Evolutionary conservation across 2,888 invertebrate species (phyloP).

Genomic region (Sphaeridia pumilis): DNA sequence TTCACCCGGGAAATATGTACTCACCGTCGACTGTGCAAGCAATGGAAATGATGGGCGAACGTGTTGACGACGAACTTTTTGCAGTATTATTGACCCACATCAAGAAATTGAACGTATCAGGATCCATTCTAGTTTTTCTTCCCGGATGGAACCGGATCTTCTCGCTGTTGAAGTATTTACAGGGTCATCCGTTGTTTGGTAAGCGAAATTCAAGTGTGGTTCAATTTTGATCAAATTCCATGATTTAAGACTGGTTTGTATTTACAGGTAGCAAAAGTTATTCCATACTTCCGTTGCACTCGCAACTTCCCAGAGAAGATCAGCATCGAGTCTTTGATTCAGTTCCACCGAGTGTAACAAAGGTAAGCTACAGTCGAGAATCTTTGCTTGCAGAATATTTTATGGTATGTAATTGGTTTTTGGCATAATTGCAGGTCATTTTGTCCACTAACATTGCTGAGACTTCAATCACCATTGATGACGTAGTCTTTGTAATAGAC

Average conservation of each 20-base stretch:
- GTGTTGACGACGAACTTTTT: conserved; percentile 81
- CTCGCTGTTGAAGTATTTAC: conserved; percentile 72
- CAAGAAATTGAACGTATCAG: conserved; percentile 49
- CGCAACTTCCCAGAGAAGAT: conserved; percentile 90
- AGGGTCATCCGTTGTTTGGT: conserved; percentile 61
- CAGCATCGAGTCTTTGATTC: conserved; percentile 85
- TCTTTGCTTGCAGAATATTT: no score
- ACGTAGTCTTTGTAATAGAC: conserved; percentile 95
- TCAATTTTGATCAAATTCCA: not conserved
- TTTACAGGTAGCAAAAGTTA: conserved; percentile 50
- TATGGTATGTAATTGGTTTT: not conserved
- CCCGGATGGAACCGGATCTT: conserved; percentile 98
- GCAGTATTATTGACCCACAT: conserved; percentile 56
- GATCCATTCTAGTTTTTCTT: conserved; percentile 82
- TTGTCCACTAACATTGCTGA: conserved; percentile 97
- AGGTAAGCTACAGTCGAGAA: no score
- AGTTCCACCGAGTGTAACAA: conserved; percentile 69
- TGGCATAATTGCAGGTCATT: conserved; percentile 56
- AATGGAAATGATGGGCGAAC: conserved; percentile 70
- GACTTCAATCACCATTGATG: conserved; percentile 95
- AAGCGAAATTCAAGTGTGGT: conserved; percentile 37
- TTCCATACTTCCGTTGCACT: conserved; percentile 84
- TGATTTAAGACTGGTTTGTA: not conserved
- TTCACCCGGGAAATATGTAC: conserved; percentile 40
- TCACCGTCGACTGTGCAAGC: conserved; percentile 50